Percentiles rank a stretch among this genome's conserved stretches.
Evolutionary conservation across 2,113 vertebrate species (phyloP).

Genomic region (Corapipo altera): DNA sequence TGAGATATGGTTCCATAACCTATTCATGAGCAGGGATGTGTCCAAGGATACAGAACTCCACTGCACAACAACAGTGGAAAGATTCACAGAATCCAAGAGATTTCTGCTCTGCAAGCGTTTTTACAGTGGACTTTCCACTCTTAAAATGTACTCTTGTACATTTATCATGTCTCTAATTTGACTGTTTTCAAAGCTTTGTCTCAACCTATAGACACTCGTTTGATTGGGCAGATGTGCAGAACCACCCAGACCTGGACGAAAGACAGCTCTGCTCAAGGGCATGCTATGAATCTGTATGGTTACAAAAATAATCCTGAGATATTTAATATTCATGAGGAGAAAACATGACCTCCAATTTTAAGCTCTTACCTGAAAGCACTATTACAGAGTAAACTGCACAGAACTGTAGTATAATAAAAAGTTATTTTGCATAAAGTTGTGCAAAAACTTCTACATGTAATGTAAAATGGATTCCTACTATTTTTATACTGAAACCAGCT

Average conservation of each 20-base stretch:
- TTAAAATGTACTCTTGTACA: background rate
- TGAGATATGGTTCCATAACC: background rate
- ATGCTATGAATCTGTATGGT: background rate
- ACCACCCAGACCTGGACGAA: background rate
- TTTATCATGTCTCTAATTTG: background rate
- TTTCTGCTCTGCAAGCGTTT: background rate
- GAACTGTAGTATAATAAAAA: constrained; percentile 24
- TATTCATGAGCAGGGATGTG: background rate
- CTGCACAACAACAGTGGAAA: background rate
- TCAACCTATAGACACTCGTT: background rate
- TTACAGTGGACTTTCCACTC: background rate
- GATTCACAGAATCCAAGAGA: background rate
- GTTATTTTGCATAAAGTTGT: constrained; percentile 30
- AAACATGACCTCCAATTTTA: constrained; percentile 46
- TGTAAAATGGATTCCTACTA: constrained; percentile 11
- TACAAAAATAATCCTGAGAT: constrained; percentile 34
- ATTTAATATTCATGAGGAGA: constrained; percentile 47
- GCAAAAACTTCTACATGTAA: background rate
- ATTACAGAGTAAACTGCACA: constrained; percentile 3
- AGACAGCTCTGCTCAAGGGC: background rate
- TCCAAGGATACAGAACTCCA: background rate
- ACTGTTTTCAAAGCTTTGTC: constrained; percentile 21
- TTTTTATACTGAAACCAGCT: constrained; percentile 22
- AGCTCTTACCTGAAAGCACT: constrained; percentile 9
- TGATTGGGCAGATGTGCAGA: background rate